phyloP scores from a whole-genome alignment of 2,888 invertebrate species.

The Apamea epomidion region DNA sequence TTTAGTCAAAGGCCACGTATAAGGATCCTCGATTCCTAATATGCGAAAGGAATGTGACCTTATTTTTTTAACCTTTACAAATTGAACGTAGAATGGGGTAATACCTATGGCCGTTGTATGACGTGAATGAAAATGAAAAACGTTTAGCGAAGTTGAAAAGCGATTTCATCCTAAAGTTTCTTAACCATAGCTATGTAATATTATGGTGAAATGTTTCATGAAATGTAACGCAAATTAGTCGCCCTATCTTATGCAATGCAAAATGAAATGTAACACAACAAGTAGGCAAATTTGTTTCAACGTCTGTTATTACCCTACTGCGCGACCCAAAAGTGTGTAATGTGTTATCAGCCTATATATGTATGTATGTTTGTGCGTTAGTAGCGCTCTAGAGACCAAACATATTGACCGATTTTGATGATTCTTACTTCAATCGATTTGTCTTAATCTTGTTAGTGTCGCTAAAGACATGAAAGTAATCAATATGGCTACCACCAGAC shows the following conservation, averaged over 20 bases:
- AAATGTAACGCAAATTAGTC: no score
- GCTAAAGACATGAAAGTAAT: not conserved
- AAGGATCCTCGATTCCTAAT: conserved; percentile 3
- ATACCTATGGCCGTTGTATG: not conserved
- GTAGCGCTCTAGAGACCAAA: not conserved
- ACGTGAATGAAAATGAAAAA: not conserved
- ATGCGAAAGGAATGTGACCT: conserved; percentile 17
- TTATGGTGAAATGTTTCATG: not conserved
- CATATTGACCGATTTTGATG: no score
- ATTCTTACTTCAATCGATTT: no score
- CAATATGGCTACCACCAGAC: no score
- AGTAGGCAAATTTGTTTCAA: not conserved
- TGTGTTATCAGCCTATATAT: not conserved
- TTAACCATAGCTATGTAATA: not conserved
- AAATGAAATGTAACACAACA: not conserved
- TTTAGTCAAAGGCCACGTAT: conserved; percentile 25
- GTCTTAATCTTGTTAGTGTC: no score
- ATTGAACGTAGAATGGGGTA: not conserved
- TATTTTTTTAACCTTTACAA: conserved; percentile 19
- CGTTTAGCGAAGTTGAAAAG: not conserved
- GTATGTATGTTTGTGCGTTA: not conserved
- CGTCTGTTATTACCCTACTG: not conserved
- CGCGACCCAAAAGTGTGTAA: no score
- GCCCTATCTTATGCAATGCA: not conserved
- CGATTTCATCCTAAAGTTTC: conserved; percentile 3